These are phyloP conservation scores for Leptocoma aspasia DNA, from an alignment of 2,113 vertebrate genomes.

Conservation along the genomic window DNA sequence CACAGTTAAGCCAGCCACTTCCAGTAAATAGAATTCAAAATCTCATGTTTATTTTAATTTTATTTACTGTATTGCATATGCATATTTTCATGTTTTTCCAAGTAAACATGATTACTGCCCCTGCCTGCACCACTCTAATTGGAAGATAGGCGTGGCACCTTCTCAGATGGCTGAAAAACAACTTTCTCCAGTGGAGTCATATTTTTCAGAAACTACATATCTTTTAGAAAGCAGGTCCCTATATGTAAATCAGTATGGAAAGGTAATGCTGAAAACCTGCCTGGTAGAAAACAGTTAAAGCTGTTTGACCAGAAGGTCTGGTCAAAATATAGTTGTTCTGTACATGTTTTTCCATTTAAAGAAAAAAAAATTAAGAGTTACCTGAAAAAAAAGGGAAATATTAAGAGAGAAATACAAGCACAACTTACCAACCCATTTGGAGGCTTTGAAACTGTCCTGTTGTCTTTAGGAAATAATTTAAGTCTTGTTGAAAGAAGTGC, in stretches of 20 bases:
- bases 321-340: neutral
- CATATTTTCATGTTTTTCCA: conserved; percentile 29
- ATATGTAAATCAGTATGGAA: neutral
- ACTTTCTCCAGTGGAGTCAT: neutral
- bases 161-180: neutral
- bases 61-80: conserved; percentile 34
- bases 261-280: neutral
- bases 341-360: neutral
- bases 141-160: neutral
- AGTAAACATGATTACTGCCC: neutral
- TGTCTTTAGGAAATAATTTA: neutral
- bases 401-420: neutral
- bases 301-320: neutral
- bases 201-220: neutral
- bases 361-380: neutral
- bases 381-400: neutral
- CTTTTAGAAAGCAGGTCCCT: neutral
- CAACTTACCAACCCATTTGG: neutral
- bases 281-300: neutral
- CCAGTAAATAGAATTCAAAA: conserved; percentile 31
- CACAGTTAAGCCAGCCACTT: conserved; percentile 33
- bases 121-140: neutral
- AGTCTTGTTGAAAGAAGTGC: neutral
- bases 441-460: neutral
- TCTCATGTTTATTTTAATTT: conserved; percentile 46